Evolutionary conservation across 2,797 vertebrate genomes (phyloP).

Genomic region (Gorsachius magnificus): DNA sequence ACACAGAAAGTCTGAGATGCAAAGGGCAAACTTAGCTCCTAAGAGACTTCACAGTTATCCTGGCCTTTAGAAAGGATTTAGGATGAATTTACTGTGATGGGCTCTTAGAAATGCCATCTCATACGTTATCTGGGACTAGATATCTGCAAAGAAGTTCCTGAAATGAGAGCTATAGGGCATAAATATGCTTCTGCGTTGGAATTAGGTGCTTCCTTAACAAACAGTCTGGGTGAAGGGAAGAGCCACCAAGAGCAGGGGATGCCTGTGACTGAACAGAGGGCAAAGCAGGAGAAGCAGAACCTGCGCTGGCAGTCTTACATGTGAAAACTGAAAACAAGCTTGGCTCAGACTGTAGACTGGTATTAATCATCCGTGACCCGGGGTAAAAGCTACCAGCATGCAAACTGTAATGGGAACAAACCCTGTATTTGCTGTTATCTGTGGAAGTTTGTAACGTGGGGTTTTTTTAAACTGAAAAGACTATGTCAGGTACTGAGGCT

Average conservation of each 20-base stretch:
- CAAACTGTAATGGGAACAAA: neutral
- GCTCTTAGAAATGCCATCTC: neutral
- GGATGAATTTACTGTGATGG: neutral
- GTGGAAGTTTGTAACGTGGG: neutral
- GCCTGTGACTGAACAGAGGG: neutral
- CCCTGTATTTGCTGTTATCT: neutral
- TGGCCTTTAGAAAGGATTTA: constrained; percentile 31
- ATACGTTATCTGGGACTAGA: neutral
- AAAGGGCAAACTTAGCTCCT: neutral
- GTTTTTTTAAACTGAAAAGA: neutral
- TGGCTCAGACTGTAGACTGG: neutral
- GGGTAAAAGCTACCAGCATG: neutral
- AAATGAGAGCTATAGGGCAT: neutral
- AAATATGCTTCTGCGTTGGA: neutral
- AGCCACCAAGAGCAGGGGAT: neutral
- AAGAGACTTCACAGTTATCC: neutral
- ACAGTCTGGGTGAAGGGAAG: neutral
- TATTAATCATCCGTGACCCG: neutral
- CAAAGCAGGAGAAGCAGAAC: neutral
- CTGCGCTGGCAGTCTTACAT: neutral
- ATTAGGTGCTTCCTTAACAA: neutral
- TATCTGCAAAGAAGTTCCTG: neutral
- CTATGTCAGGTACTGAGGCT: neutral
- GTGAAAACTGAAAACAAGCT: neutral
- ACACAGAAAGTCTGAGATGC: neutral